Base-by-base conservation (phyloP, 2,113 vertebrate genomes). In the Paradisaea rubra region DNA sequence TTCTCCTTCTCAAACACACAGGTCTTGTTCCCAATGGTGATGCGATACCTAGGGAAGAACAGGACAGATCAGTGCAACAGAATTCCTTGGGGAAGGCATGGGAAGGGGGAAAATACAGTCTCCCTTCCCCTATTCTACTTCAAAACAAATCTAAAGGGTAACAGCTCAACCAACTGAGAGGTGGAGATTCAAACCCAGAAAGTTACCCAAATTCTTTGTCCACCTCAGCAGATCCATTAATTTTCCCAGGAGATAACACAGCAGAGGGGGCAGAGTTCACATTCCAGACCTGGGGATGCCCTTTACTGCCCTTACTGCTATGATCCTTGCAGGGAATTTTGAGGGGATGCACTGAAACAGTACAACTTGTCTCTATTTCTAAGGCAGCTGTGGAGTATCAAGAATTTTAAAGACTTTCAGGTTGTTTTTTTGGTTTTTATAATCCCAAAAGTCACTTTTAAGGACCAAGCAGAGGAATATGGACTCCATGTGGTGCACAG, bases 1-100 rank as follows among this genome's bases (percentile, higher is more conserved):
- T 99, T 99, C 95, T 99, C 99, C 96, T 98, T 99, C 93, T 99
- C 99, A 97, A 99, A 99, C 86, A 99, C 99, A 88, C 99, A 99
- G 7, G 99, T 99, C 97, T 99, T 99, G 98, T 99, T 99, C 64
- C 99, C 99, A 50, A 99, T 99, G 7, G 99, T 99, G 95, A 99
- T 99, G 63, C 99, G 99, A 78, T 99, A 99, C 91, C 99, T 99
- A 66, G 59, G 20, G 47, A 44, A 20, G 39, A 72, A 64, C 2
- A 1, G 54, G 31, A 41, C 21, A 73, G 15, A 53, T 23, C 64
- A 73, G 37, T 19, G 42, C 50, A 8, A 37, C 16, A 30, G 13
- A 15, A 45, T 4, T 45, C 39, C 59, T 2, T 2, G 31, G 12
- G 31, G 57, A 47, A 72, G 31, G 33, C 35, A 22, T 0, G 37